Conservation (phyloP, 2,113 vertebrate species). For the Phodopus roborovskii region DNA sequence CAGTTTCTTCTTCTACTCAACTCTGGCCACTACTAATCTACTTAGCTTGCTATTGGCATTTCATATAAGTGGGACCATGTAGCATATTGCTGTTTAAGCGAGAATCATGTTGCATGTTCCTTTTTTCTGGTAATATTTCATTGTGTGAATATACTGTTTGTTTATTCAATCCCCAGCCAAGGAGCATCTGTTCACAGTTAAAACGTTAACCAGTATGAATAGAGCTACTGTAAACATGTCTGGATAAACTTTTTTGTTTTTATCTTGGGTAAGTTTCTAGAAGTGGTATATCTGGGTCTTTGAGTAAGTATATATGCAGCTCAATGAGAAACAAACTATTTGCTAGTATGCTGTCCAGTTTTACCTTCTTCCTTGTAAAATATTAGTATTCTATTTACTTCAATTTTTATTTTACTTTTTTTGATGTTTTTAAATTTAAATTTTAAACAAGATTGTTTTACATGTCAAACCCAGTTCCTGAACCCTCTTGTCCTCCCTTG, state of each 20-base stretch:
- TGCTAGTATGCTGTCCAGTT: not conserved
- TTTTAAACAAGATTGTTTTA: too few relatives aligned
- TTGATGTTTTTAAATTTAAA: too few relatives aligned
- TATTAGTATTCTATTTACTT: not conserved
- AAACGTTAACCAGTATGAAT: not conserved
- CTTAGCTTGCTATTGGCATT: not conserved
- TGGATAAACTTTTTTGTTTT: not conserved
- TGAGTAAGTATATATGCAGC: not conserved
- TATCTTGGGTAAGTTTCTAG: not conserved
- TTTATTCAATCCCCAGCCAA: not conserved
- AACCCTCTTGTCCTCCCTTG: too few relatives aligned
- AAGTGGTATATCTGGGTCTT: not conserved
- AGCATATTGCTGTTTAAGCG: not conserved
- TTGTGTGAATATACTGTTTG: not conserved
- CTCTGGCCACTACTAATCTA: not conserved
- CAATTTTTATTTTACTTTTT: too few relatives aligned
- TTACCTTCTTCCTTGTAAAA: not conserved
- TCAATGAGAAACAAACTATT: not conserved
- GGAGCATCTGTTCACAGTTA: not conserved
- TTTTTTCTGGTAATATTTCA: not conserved
- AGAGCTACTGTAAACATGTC: not conserved
- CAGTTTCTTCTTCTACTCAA: not conserved
- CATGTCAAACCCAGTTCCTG: too few relatives aligned
- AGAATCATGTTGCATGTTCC: not conserved
- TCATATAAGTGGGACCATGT: not conserved